These are phyloP conservation scores for Semotilus atromaculatus DNA, from an alignment of 2,797 vertebrate species.

Conservation along the genomic window DNA sequence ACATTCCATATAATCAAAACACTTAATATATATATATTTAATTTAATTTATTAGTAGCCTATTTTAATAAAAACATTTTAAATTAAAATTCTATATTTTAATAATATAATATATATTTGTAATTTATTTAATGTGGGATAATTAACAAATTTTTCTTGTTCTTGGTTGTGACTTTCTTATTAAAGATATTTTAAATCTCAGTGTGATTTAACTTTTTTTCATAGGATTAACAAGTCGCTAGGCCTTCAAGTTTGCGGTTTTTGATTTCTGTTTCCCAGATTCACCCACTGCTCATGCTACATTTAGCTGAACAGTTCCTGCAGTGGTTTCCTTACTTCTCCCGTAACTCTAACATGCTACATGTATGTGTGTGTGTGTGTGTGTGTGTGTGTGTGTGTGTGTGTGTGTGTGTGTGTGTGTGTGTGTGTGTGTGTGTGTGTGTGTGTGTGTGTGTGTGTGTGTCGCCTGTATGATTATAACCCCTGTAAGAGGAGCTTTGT, in stretches of 20 bases:
- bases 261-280: background rate
- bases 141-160: background rate
- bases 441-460: constrained; percentile 59
- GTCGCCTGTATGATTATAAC: constrained; percentile 70
- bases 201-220: background rate
- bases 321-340: constrained; percentile 44
- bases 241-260: background rate
- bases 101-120: background rate
- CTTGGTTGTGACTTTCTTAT: background rate
- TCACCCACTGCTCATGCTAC: constrained; percentile 29
- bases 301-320: constrained; percentile 47
- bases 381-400: constrained; percentile 52
- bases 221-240: background rate
- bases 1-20: background rate
- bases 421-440: constrained; percentile 55
- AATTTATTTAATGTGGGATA: background rate
- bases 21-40: background rate
- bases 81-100: background rate
- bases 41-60: background rate
- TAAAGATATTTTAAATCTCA: background rate
- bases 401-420: constrained; percentile 59
- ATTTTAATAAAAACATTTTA: background rate
- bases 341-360: constrained; percentile 38
- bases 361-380: constrained; percentile 58
- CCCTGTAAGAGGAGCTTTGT: constrained; percentile 74